phyloP scores from a whole-genome alignment of 2,888 invertebrate species.

The Podotricha telesiphe region DNA sequence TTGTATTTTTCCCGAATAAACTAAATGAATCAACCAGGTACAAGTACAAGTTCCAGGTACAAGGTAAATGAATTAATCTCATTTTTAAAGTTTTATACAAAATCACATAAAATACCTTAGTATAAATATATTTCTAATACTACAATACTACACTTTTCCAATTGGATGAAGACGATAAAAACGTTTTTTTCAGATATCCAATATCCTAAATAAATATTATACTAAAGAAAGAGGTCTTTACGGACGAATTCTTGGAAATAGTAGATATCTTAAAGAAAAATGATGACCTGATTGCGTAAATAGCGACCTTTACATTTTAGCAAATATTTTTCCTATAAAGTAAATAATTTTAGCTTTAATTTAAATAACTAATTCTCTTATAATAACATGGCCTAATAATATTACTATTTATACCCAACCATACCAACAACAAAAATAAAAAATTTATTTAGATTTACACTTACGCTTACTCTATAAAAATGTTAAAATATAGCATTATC shows the following conservation, averaged over 20 bases:
- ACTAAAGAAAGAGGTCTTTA: constrained; percentile 12
- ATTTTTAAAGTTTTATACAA: no score
- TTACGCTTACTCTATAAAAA: no score
- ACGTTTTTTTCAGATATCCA: constrained; percentile 11
- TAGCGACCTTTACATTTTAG: constrained; percentile 3
- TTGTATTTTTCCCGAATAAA: no score
- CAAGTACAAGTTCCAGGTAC: no score
- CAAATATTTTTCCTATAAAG: not conserved
- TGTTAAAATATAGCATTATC: no score
- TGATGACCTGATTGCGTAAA: constrained; percentile 7
- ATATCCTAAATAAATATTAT: constrained; percentile 21
- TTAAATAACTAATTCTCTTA: no score
- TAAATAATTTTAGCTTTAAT: not conserved
- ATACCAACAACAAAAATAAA: no score
- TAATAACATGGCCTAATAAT: no score
- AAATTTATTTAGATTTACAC: no score
- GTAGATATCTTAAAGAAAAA: not conserved
- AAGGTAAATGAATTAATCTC: no score
- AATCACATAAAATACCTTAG: not conserved
- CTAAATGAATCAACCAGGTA: no score
- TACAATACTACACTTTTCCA: not conserved
- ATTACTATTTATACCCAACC: no score
- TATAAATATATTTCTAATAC: not conserved
- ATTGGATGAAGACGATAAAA: not conserved
- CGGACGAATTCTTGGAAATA: not conserved